Percentiles rank a stretch among this genome's conserved stretches.
Evolutionary conservation across 2,888 invertebrate species (phyloP).

Genomic region (Callyntrura sp.): DNA sequence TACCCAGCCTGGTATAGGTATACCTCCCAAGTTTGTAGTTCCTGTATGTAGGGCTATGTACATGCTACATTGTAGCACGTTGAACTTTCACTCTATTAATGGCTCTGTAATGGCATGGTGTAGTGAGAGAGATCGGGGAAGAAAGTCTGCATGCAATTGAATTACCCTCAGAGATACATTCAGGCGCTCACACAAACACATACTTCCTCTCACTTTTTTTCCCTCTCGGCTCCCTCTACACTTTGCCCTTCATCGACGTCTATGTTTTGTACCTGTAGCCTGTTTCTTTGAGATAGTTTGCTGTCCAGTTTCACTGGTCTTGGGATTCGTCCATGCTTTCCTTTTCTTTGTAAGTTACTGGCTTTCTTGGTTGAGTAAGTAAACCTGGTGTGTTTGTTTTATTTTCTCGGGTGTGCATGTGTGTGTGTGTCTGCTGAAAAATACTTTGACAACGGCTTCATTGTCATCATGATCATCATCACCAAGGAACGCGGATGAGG

Average conservation of each 20-base stretch:
- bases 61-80: constrained; percentile 13
- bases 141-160: constrained; percentile 41
- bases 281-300: constrained; percentile 12
- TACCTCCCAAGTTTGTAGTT: background rate
- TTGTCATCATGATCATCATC: background rate
- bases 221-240: background rate
- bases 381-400: constrained; percentile 23
- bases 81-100: constrained; percentile 59
- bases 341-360: background rate
- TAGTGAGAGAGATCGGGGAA: background rate
- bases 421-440: constrained; percentile 8
- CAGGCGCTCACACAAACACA: constrained; percentile 45
- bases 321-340: background rate
- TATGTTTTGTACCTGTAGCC: background rate
- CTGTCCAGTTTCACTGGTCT: constrained; percentile 29
- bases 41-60: background rate
- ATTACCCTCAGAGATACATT: constrained; percentile 52
- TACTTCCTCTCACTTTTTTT: constrained; percentile 68
- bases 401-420: background rate
- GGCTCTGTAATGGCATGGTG: constrained; percentile 43
- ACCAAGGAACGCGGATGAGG: background rate
- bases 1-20: background rate
- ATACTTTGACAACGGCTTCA: background rate
- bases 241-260: background rate
- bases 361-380: background rate